Base-by-base conservation (phyloP, 2,888 invertebrate species). In the Mythimna vitellina region DNA sequence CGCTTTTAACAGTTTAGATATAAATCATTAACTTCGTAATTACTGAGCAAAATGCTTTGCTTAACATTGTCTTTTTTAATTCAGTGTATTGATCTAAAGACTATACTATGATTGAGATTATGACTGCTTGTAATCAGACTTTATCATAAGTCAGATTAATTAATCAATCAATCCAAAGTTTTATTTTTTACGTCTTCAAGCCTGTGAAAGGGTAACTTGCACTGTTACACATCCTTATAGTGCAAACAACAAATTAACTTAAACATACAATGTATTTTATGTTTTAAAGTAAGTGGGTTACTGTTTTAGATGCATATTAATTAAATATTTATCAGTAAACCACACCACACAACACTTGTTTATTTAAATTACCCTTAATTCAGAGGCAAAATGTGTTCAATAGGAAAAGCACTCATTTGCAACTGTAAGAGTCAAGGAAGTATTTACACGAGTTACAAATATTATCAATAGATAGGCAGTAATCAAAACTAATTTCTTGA, bases 211-310 rank as follows among this genome's bases (percentile, higher is more conserved):
- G 53, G 25, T 53, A 46, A 25, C 42, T 54, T 72, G 32, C 22
- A 42, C 56, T 54, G 20, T 64, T 56, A 54, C 17, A 54, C 22
- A 46, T 51, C 58, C 20, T 29, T 49, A 49, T 4, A 72, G 8
- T 29, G 57, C 38, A 63, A 78, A 60, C 35, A 67, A 57, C n/a
- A 54, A 60, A 54, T 56, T 56, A 56, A 63, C 46, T 78, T 42
- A 42, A 67, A 73, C 60, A 78, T 58, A 66, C 49, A 51, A 25
- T 29, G 8, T 61, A 68, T 49, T 57, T 46, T 60, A 35, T 66
- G 42, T 62, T 61, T 49, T 38, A 49, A 73, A 63, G 56, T 65
- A 77, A 56, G 63, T 64, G 51, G 53, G 79, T 69, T 74, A 78
- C 53, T 65, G 49, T 53, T 74, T 65, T 64, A 62, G 20, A 63